Evolutionary conservation across 1,140 invertebrate species (phyloP).

Genomic region (Danaus melanippus): DNA sequence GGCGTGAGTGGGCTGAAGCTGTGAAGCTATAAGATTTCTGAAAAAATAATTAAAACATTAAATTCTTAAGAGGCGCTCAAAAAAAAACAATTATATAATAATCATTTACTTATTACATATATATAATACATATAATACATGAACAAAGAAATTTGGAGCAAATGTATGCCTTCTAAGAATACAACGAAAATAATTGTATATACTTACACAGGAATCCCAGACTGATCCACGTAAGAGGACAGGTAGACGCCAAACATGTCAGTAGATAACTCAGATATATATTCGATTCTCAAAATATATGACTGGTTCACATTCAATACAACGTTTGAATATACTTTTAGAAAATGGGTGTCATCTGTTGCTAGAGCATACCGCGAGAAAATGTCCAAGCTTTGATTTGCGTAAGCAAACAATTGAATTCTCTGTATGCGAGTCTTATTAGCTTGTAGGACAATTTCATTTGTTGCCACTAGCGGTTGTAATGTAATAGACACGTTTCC

Average conservation of each 20-base stretch:
- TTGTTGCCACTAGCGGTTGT: constrained; percentile 42
- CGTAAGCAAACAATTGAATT: constrained; percentile 27
- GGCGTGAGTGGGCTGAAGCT: constrained; percentile 86
- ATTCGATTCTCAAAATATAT: constrained; percentile 44
- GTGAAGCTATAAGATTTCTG: constrained; percentile 82
- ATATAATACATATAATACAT: no score
- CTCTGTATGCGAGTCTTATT: constrained; percentile 44
- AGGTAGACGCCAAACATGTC: constrained; percentile 65
- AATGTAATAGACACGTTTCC: constrained; percentile 75
- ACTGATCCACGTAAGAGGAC: constrained; percentile 40
- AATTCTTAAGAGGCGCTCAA: no score
- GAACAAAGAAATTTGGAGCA: no score
- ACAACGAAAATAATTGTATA: no score
- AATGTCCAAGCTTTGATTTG: constrained; percentile 22
- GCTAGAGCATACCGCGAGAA: constrained; percentile 22
- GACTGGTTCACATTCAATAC: constrained; percentile 21
- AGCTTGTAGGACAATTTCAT: constrained; percentile 71
- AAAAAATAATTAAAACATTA: no score
- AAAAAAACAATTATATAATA: no score
- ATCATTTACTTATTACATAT: no score
- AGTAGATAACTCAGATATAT: constrained; percentile 35
- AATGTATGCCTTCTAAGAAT: no score
- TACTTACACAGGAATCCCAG: constrained; percentile 32
- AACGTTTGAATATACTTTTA: constrained; percentile 36
- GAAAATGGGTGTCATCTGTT: constrained; percentile 51